Evolutionary conservation across 1,140 invertebrate genomes (phyloP).

Genomic region (Drusus annulatus): DNA sequence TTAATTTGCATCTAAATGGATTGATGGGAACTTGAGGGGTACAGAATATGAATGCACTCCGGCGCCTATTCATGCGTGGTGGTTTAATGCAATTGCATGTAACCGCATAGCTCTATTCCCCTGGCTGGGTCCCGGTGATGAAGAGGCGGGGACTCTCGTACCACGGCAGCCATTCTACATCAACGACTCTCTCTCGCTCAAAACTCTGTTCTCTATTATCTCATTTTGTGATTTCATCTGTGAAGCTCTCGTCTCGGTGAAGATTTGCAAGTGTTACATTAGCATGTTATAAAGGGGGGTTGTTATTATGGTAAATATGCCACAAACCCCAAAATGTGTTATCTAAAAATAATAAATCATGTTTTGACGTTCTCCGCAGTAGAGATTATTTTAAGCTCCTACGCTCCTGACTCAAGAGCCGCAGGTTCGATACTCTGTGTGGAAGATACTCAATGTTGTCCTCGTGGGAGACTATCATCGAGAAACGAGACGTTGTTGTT

Average conservation of each 20-base stretch:
- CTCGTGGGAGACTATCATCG: too few relatives aligned
- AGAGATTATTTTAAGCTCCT: too few relatives aligned
- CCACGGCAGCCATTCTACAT: not conserved
- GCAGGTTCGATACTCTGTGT: too few relatives aligned
- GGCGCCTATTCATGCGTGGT: slow-evolving; percentile 4
- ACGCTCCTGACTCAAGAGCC: too few relatives aligned
- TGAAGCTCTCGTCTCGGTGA: not conserved
- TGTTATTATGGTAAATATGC: too few relatives aligned
- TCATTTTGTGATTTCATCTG: slow-evolving; percentile 32
- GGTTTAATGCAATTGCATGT: slow-evolving; percentile 27
- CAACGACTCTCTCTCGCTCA: not conserved
- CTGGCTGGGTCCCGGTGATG: slow-evolving; percentile 9
- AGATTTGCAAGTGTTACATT: not conserved
- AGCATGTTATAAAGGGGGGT: too few relatives aligned
- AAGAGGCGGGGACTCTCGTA: not conserved
- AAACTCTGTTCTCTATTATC: slow-evolving; percentile 14
- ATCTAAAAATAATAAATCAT: too few relatives aligned
- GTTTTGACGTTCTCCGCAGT: too few relatives aligned
- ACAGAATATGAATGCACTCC: slow-evolving; percentile 9
- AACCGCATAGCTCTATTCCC: slow-evolving; percentile 23
- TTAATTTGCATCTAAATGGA: slow-evolving; percentile 12
- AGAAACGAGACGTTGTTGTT: too few relatives aligned
- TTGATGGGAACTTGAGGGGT: not conserved
- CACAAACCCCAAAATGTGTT: too few relatives aligned
- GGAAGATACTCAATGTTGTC: too few relatives aligned